These are phyloP conservation scores for Holacanthus passer DNA, from an alignment of 2,113 vertebrate species.

Conservation along the genomic window DNA sequence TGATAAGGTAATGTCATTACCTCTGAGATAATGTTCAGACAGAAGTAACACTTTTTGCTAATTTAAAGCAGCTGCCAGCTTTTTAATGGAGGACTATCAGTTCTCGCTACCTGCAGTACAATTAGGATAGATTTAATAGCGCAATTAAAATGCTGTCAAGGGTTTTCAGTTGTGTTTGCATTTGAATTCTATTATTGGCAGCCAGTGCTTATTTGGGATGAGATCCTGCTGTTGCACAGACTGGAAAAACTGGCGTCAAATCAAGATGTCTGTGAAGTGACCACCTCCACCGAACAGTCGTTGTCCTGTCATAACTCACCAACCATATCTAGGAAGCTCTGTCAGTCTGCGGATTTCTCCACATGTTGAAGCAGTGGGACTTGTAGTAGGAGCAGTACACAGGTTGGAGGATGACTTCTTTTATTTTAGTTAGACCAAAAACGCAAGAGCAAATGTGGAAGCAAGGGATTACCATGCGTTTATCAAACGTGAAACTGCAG, in stretches of 20 bases:
- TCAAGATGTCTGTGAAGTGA: slow-evolving; percentile 25
- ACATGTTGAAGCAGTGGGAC: neutral
- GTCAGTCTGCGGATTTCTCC: slow-evolving; percentile 1
- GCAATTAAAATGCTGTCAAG: slow-evolving; percentile 67
- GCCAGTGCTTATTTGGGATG: slow-evolving; percentile 28
- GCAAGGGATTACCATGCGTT: too few species aligned
- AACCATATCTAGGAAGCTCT: too few species aligned
- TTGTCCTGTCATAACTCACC: neutral
- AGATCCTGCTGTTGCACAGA: slow-evolving; percentile 22
- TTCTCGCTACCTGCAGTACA: slow-evolving; percentile 37
- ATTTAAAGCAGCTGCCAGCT: slow-evolving; percentile 38
- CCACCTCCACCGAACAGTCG: neutral
- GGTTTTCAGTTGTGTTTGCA: slow-evolving; percentile 50
- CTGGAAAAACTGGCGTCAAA: slow-evolving; percentile 6
- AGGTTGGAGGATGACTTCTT: too few species aligned
- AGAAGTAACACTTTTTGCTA: slow-evolving; percentile 29
- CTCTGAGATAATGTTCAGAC: slow-evolving; percentile 22
- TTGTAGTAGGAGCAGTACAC: too few species aligned
- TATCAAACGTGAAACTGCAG: too few species aligned
- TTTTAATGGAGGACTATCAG: slow-evolving; percentile 42
- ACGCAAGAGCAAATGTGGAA: too few species aligned
- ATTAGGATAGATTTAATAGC: slow-evolving; percentile 55
- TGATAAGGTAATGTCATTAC: slow-evolving; percentile 50
- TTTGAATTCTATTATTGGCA: slow-evolving; percentile 48
- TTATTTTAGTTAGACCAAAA: too few species aligned